A percentile compares a stretch with the other conserved stretches of the same genome.
phyloP scores from a whole-genome alignment of 2,888 invertebrate species.

The Patella depressa region DNA sequence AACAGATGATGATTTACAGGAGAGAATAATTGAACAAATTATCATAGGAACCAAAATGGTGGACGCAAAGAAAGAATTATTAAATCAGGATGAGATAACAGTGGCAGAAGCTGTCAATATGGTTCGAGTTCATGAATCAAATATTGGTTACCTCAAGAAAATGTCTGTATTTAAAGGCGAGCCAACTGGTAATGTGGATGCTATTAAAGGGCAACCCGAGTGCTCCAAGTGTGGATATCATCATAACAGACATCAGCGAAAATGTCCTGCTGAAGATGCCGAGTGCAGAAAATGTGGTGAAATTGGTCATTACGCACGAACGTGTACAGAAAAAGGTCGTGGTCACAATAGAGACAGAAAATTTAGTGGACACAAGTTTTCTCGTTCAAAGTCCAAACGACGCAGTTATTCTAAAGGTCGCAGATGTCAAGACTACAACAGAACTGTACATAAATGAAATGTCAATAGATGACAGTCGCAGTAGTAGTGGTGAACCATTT shows the following conservation, averaged over 20 bases:
- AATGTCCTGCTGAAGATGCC: neutral
- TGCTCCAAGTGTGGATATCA: neutral
- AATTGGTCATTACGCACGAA: neutral
- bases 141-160: neutral
- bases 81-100: neutral
- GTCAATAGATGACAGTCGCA: too few species aligned
- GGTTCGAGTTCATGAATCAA: conserved; percentile 3
- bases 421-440: too few species aligned
- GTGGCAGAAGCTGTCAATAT: neutral
- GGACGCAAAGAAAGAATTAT: neutral
- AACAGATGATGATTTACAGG: neutral
- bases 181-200: neutral
- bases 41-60: neutral
- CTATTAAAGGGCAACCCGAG: neutral
- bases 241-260: neutral
- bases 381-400: too few species aligned
- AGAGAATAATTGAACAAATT: neutral
- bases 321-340: neutral
- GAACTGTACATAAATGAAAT: too few species aligned
- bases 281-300: neutral
- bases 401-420: too few species aligned
- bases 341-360: too few species aligned
- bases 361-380: too few species aligned
- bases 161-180: neutral
- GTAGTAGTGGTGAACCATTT: too few species aligned